Evolutionary conservation across 1,140 invertebrate species (phyloP).

Genomic region (Papilio polyxenes): DNA sequence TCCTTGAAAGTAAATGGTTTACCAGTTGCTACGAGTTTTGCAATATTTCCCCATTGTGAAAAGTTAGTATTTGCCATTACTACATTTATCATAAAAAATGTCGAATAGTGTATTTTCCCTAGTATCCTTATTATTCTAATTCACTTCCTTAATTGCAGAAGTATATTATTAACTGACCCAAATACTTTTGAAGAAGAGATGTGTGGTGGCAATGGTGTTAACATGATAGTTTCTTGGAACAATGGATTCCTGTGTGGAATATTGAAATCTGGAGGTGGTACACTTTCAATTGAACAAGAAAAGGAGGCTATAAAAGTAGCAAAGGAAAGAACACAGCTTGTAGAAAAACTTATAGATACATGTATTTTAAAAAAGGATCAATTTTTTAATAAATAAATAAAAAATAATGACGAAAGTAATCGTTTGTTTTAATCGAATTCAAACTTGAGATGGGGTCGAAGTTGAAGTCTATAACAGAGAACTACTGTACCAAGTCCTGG

Average conservation of each 20-base stretch:
- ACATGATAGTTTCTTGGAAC: conserved; percentile 70
- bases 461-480: neutral
- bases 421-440: neutral
- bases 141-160: conserved; percentile 45
- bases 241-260: conserved; percentile 63
- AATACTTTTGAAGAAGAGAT: conserved; percentile 75
- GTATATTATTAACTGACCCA: conserved; percentile 66
- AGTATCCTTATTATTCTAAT: conserved; percentile 5
- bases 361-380: conserved; percentile 60
- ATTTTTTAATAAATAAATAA: conserved; percentile 40
- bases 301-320: conserved; percentile 65
- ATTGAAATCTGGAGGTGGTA: conserved; percentile 72
- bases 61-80: conserved; percentile 13
- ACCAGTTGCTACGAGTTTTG: conserved; percentile 87
- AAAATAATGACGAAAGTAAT: neutral
- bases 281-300: conserved; percentile 60
- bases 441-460: neutral
- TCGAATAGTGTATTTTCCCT: conserved; percentile 49
- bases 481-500: neutral
- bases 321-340: conserved; percentile 61
- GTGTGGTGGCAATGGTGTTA: conserved; percentile 69
- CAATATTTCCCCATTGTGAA: conserved; percentile 76
- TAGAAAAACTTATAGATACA: conserved; percentile 66
- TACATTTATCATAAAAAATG: neutral
- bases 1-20: conserved; percentile 81